phyloP scores from a whole-genome alignment of 2,797 vertebrate species.

The Bradypodion pumilum region DNA sequence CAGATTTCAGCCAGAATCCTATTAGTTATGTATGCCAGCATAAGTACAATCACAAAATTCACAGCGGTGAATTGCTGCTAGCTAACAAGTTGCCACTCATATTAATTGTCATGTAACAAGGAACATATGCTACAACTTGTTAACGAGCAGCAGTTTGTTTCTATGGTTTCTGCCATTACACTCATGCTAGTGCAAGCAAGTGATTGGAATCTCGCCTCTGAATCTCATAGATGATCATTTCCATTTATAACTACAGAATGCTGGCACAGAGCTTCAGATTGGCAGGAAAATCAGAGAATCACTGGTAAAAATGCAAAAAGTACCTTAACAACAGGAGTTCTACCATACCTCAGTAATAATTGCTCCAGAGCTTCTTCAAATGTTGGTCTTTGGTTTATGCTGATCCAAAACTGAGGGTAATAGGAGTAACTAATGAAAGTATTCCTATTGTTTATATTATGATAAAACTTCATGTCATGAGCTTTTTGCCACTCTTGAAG shows the following conservation, averaged over 20 bases:
- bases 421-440: conserved; percentile 91
- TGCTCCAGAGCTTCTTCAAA: conserved; percentile 88
- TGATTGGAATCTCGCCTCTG: background rate
- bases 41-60: too few relatives aligned
- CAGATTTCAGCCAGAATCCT: background rate
- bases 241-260: background rate
- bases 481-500: conserved; percentile 91
- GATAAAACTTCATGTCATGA: conserved; percentile 85
- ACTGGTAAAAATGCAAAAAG: conserved; percentile 20
- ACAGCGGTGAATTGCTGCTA: too few relatives aligned
- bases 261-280: background rate
- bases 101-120: too few relatives aligned
- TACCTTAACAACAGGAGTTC: conserved; percentile 2
- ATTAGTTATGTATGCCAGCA: too few relatives aligned
- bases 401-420: conserved; percentile 95
- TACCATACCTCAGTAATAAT: conserved; percentile 86
- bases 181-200: too few relatives aligned
- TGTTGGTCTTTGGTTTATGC: conserved; percentile 79
- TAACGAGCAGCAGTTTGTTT: too few relatives aligned
- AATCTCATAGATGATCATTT: background rate
- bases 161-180: too few relatives aligned
- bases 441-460: conserved; percentile 84
- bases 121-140: too few relatives aligned
- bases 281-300: background rate
- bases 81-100: too few relatives aligned